Conservation (phyloP, 2,113 vertebrate genomes). For the Colius striatus region DNA sequence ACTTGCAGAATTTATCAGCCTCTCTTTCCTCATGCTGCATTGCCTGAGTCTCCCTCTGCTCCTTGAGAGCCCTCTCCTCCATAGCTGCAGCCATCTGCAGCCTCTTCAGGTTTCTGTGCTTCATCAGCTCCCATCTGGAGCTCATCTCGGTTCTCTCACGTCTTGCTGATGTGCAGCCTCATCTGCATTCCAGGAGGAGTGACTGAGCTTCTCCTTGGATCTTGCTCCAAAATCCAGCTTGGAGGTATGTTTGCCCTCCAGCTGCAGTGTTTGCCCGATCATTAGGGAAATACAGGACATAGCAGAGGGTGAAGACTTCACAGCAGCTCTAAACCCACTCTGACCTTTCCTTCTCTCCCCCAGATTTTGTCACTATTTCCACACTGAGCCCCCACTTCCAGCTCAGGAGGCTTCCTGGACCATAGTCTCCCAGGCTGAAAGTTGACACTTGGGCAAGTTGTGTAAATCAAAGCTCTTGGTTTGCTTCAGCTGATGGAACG, state of each 20-base stretch:
- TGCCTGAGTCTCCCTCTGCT: neutral
- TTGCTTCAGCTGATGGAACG: neutral
- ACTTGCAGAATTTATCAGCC: neutral
- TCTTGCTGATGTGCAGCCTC: neutral
- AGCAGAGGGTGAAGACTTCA: neutral
- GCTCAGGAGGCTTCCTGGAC: fast-evolving
- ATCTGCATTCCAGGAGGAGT: neutral
- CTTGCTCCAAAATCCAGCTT: neutral
- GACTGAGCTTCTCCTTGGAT: neutral
- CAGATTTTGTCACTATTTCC: fast-evolving
- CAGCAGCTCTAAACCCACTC: neutral
- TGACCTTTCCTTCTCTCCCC: neutral
- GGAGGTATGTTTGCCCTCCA: neutral
- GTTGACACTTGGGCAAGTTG: neutral
- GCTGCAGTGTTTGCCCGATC: neutral
- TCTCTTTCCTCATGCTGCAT: fast-evolving
- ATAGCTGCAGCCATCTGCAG: neutral
- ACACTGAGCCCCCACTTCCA: neutral
- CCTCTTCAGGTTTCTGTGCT: neutral
- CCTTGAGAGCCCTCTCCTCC: neutral
- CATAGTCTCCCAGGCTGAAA: neutral
- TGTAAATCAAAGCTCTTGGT: neutral
- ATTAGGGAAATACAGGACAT: neutral
- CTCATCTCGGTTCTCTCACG: neutral
- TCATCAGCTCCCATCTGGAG: neutral